Base-by-base conservation (phyloP, 2,888 invertebrate species). In the Leptinotarsa juncta region DNA sequence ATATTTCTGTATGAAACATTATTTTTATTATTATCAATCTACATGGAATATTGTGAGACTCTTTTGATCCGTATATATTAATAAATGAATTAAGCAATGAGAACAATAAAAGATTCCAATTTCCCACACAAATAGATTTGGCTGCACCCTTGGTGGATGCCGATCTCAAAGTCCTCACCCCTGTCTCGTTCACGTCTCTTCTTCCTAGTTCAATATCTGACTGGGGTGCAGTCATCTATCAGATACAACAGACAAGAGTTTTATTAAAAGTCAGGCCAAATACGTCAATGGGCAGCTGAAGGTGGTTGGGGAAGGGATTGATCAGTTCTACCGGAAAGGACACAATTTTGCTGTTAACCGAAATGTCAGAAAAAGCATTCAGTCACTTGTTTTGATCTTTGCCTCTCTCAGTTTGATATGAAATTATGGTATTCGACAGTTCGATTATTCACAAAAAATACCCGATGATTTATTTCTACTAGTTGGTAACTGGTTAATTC, bases 241-340 rank as follows among this genome's bases (percentile, higher is more conserved):
- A 89, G 89, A 88, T 87, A 88, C 88, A 89, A 89, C 89, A 89
- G 89, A 89, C 89, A 89, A 89, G 89, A 89, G 89, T 89, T 89
- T 89, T 89, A 89, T 89, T 89, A 89, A 89, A 89, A 89, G 88
- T 88, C 88, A 85, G 88, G 85, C 84, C 86, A 84, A 84, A 86
- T 84, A 87, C 87, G 88, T 88, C 88, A 88, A 88, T 88, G 85
- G 84, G 84, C 81, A 69, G 69, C 42, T 62, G 62, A 42, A 26
- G n/a, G n/a, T 16, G 42, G 62, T 7, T 62, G 79, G 82, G 81
- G 75, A 74, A 77, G 79, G 74, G 77, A 67, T 60, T 65, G 65
- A 71, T 60, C 65, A 71, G 76, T 67, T 77, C 20, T 20, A 57
- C 18, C 12, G 51, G 23, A 18, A 74, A 70, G 73, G 74, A 72